Conservation (phyloP, 1,140 invertebrate species). For the Anastrepha obliqua region DNA sequence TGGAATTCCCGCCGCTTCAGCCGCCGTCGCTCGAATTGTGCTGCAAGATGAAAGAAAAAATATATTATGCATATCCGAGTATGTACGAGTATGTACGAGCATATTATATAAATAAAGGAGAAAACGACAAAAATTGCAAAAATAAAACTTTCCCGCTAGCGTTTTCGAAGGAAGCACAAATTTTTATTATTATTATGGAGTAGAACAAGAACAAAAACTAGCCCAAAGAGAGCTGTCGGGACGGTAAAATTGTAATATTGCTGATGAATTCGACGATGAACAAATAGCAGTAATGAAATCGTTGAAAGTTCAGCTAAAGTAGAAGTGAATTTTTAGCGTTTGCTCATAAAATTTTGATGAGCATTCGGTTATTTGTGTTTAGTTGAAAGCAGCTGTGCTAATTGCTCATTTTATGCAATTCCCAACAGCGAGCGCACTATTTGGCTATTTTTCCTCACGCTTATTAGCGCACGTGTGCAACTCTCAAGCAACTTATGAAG, state of each 20-base stretch:
- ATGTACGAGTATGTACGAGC: too few species aligned
- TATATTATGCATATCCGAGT: background rate
- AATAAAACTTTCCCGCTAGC: background rate
- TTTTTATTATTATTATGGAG: background rate
- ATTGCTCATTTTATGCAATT: background rate
- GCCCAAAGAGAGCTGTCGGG: background rate
- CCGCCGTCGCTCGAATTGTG: conserved; percentile 7
- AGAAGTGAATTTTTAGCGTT: background rate
- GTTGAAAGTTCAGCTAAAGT: background rate
- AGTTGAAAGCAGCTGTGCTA: background rate
- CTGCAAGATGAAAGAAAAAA: background rate
- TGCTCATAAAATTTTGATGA: too few species aligned
- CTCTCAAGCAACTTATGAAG: too few species aligned
- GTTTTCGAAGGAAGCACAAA: background rate
- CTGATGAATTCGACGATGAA: background rate
- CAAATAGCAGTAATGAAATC: background rate
- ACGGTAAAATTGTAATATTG: background rate
- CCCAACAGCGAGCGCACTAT: background rate
- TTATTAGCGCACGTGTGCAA: too few species aligned
- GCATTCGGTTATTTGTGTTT: too few species aligned
- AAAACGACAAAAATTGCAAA: background rate
- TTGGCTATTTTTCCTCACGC: too few species aligned
- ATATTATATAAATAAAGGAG: background rate
- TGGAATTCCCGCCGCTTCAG: background rate
- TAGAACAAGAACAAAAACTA: background rate